A percentile compares a stretch with the other conserved stretches of the same genome.
Evolutionary conservation across 2,888 invertebrate genomes (phyloP).

Genomic region (Ichneumoninae sp.): DNA sequence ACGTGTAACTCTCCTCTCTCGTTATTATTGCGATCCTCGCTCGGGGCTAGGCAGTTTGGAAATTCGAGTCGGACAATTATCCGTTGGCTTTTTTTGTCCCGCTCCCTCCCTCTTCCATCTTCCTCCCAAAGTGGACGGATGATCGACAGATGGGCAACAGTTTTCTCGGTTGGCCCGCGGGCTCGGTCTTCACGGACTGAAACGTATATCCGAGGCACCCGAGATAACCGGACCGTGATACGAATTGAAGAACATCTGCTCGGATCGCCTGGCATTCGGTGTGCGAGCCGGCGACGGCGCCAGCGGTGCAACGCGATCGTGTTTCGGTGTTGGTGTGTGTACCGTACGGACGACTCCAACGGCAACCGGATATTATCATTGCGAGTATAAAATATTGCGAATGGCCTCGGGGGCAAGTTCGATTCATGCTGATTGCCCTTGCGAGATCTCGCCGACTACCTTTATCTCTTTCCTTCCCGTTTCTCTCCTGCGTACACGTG

Average conservation of each 20-base stretch:
- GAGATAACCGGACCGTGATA: constrained; percentile 60
- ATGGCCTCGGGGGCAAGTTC: constrained; percentile 68
- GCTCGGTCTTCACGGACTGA: constrained; percentile 51
- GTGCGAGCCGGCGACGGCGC: constrained; percentile 39
- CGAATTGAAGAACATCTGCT: constrained; percentile 70
- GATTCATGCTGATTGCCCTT: constrained; percentile 69
- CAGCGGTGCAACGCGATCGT: constrained; percentile 63
- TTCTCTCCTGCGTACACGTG: constrained; percentile 20
- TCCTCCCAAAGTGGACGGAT: constrained; percentile 65
- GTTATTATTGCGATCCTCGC: constrained; percentile 58
- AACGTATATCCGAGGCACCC: constrained; percentile 45
- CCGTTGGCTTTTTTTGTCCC: constrained; percentile 56
- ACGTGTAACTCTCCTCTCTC: constrained; percentile 50
- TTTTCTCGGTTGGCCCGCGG: constrained; percentile 67
- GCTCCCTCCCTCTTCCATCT: constrained; percentile 37
- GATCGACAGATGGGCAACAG: constrained; percentile 71
- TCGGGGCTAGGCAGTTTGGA: constrained; percentile 58
- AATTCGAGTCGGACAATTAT: constrained; percentile 67
- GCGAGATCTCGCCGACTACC: constrained; percentile 55
- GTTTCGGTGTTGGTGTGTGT: constrained; percentile 65
- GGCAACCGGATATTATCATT: constrained; percentile 73
- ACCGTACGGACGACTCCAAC: constrained; percentile 29
- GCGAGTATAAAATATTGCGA: constrained; percentile 70
- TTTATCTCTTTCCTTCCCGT: constrained; percentile 36
- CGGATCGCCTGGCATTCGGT: constrained; percentile 35